Evolutionary conservation across 2,888 invertebrate genomes (phyloP), one percentile per base, ranked within the genome.

Genomic region (Drosophila fungiperda): DNA sequence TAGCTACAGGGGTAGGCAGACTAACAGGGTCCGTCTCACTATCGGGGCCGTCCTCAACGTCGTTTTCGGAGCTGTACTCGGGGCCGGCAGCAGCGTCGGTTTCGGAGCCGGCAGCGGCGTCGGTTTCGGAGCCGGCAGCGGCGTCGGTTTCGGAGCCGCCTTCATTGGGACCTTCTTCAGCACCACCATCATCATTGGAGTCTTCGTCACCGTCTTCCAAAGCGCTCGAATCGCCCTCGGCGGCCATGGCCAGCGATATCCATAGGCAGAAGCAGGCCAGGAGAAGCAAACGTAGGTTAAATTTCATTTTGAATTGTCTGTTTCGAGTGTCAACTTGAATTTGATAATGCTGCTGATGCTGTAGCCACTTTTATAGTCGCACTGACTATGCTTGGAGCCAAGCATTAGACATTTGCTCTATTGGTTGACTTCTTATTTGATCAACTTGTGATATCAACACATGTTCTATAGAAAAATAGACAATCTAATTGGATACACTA

Each of bases 361-460:
- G 11, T 9, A 36, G 60, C 26, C 77, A 45, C 58, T 77, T 80
- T 67, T 79, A 79, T 79, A 79, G 50, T 3, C 42, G 15, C 0
- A 5, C 9, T 2, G 6, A 12, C 20, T 3, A 15, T 45, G 15
- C 12, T 45, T 15, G 45, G 8, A 26, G 12, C 26, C 23, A 45
- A 15, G 35, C 11, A 48, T 40, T 12, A 48, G 36, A 3, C 42
- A 48, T 50, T 42, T 63, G 42, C 45, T 40, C 4, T 53, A n/a
- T 17, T n/a, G 20, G 33, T 36, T 11, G n/a, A 49, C n/a, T 15
- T 49, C 29, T 45, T 80, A 36, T 76, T 80, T 76, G 48, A 50
- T 67, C 81, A 80, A 73, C 73, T 76, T 76, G 78, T 58, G 60
- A 8, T 63, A 60, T 61, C 23, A 35, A 80, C 73, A 64, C 54